Base-by-base conservation (phyloP, 2,113 vertebrate genomes). In the Pycnonotus jocosus region DNA sequence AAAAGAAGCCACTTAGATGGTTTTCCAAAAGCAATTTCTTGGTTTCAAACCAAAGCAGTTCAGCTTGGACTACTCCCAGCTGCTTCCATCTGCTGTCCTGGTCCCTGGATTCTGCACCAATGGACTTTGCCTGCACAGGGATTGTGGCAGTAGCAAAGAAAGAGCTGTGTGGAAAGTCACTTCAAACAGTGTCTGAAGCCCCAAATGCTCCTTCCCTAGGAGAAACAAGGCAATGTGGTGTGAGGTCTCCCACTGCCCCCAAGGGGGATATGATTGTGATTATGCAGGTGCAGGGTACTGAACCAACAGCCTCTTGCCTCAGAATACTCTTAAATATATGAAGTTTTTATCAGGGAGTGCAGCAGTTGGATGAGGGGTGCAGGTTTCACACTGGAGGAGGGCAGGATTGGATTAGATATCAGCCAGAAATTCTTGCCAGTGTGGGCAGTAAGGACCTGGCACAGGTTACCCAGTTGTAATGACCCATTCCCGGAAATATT, bases 241-340 rank as follows among this genome's bases (percentile, higher is more conserved):
- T 22, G 81, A 89, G 14, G 19, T 31, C 31, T 88, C 45, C 44
- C 7, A 0, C 14, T 70, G 33, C n/a, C 53, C 27, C 0, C 0
- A 37, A 50, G 48, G 65, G 28, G 42, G 22, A 27, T 0, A 0
- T 10, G 37, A 7, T 37, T 53, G 23, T 53, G 38, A 20, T 40
- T 47, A 4, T 11, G 9, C 17, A 1, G 6, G 11, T 3, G 2
- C 44, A 50, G 21, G 23, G 28, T 22, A 21, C 14, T 42, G 31
- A 61, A 60, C 14, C 10, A 47, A 44, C 40, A 54, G 57, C 48
- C 7, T 68, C 20, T 40, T 42, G 28, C 31, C 73, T 31, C 25
- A n/a, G 35, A 64, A 31, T 27, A 8, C 45, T 77, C 76, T 38
- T 5, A 76, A 90, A 57, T 17, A 24, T 0, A 5, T 28, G 3